phyloP scores from a whole-genome alignment of 1,140 invertebrate genomes.

The Holcopasites calliopsidis region DNA sequence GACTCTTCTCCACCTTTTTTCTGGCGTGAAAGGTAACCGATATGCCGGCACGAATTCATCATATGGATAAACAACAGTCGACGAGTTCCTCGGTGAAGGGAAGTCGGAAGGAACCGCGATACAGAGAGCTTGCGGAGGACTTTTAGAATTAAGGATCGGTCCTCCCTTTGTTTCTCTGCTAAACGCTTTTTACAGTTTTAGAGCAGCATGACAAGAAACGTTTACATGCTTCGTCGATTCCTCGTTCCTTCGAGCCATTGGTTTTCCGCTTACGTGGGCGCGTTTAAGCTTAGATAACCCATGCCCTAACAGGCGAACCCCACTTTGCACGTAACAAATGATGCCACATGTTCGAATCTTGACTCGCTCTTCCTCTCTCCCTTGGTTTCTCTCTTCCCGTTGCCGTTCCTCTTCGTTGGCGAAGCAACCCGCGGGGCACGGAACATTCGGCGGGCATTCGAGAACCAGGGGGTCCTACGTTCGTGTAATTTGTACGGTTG shows the following conservation, averaged over 20 bases:
- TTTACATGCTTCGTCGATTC: conserved; percentile 57
- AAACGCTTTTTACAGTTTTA: too few relatives aligned
- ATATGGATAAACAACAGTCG: too few relatives aligned
- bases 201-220: conserved; percentile 23
- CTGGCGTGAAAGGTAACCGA: too few relatives aligned
- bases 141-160: too few relatives aligned
- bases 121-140: too few relatives aligned
- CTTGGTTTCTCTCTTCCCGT: neutral
- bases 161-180: too few relatives aligned
- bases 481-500: conserved; percentile 67
- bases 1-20: conserved; percentile 9
- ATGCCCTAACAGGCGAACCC: conserved; percentile 50
- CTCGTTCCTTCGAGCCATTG: conserved; percentile 56
- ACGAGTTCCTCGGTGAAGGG: too few relatives aligned
- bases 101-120: too few relatives aligned
- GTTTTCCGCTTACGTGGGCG: conserved; percentile 56
- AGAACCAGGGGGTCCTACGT: conserved; percentile 33
- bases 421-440: conserved; percentile 50
- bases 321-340: conserved; percentile 76
- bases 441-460: conserved; percentile 49
- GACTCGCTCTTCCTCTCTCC: conserved; percentile 45
- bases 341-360: conserved; percentile 80
- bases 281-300: conserved; percentile 57
- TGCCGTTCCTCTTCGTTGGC: neutral
- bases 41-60: too few relatives aligned